phyloP scores from a whole-genome alignment of 1,140 invertebrate species.

The Wiebesia pumilae region DNA sequence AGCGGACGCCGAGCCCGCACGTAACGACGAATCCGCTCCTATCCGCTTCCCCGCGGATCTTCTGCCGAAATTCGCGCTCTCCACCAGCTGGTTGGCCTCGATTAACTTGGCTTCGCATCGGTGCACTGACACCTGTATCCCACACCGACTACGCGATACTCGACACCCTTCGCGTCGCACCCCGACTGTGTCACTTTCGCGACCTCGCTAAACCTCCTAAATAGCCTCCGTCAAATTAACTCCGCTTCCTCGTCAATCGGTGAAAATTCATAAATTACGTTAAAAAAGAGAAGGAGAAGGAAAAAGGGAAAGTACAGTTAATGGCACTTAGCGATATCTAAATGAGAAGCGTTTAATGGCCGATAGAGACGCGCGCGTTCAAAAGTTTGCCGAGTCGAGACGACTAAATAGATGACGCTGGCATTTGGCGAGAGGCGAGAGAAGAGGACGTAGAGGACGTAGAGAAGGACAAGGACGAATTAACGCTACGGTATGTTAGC shows the following conservation, averaged over 20 bases:
- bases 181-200: too few relatives aligned
- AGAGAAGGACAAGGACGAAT: constrained; percentile 60
- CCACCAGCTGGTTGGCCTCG: too few relatives aligned
- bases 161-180: too few relatives aligned
- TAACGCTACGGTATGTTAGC: constrained; percentile 59
- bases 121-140: too few relatives aligned
- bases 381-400: constrained; percentile 23
- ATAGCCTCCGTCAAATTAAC: background rate
- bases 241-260: constrained; percentile 9
- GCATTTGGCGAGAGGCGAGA: background rate
- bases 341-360: constrained; percentile 46
- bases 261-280: constrained; percentile 14
- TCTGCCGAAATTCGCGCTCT: too few relatives aligned
- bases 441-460: background rate
- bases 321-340: constrained; percentile 43
- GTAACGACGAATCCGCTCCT: background rate
- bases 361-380: constrained; percentile 37
- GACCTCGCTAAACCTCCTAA: too few relatives aligned
- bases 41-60: too few relatives aligned
- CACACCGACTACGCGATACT: too few relatives aligned
- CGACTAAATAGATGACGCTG: constrained; percentile 34
- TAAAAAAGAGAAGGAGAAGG: constrained; percentile 10
- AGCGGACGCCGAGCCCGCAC: too few relatives aligned
- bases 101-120: too few relatives aligned
- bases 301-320: constrained; percentile 25